Base-by-base conservation (phyloP, 30 jellyfish, hydroid and myxozoan species). In the Euphysa ruthae region DNA sequence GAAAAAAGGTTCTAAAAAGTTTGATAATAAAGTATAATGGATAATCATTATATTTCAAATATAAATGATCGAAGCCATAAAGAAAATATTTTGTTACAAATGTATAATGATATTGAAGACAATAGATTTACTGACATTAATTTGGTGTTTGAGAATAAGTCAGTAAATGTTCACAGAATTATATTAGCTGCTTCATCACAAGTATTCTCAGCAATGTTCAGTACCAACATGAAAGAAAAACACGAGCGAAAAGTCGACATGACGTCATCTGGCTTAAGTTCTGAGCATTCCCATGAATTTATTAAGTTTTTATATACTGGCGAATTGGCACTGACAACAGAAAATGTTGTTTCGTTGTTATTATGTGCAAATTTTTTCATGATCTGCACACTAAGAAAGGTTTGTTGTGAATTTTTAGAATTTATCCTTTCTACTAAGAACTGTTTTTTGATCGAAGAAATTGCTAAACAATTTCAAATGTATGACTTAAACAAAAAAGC, bases 141-240 rank as follows among this genome's bases (percentile, higher is more conserved):
- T 33, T 52, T 86, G 57, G 23, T 13, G 33, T 33, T 74, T 32
- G 64, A 50, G 4, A 61, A 43, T 0, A 34, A 49, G 15, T 78
- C 72, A 30, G 54, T 86, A 13, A 74, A 50, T 16, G 94, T 81
- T 22, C 96, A 86, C 55, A 79, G 83, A 28, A 79, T 78, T 10
- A 71, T 86, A 24, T 75, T 86, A 8, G 86, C 96, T 5, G 86
- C 94, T 44, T 66, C 87, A 30, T 86, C 96, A 14, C 85, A 82
- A 19, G 96, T 86, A 18, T 72, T 86, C 49, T 69, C 82, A 25
- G 71, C 94, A n/a, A 86, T 86, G 96, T 44, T 86, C 25, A 55
- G 66, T 13, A 62, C 87, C 0, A 75, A 77, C 70, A 86, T 86
- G 96, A 78, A 69, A 49, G 96, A 86, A 55, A 78, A 65, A 43